A percentile compares a stretch with the other conserved stretches of the same genome.
Evolutionary conservation across 2,888 invertebrate genomes (phyloP).

Genomic region (Aspidapion aeneum): DNA sequence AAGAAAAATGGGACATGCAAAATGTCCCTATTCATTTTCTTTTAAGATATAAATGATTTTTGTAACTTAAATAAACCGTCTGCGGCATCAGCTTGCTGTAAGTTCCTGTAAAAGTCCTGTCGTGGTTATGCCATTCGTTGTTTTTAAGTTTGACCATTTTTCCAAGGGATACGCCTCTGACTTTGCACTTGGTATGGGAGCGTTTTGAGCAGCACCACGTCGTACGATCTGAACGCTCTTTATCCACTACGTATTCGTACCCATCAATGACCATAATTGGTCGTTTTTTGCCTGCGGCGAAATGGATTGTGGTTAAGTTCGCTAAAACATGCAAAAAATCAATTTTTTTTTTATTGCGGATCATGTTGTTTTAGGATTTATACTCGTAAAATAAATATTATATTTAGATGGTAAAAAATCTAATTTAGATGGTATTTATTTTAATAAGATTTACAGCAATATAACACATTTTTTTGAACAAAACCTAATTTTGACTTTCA

Average conservation of each 20-base stretch:
- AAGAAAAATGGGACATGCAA: too few species aligned
- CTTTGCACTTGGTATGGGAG: background rate
- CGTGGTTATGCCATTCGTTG: background rate
- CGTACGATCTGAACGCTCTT: background rate
- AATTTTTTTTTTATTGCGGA: too few species aligned
- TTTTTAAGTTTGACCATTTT: background rate
- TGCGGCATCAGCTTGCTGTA: background rate
- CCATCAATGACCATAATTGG: background rate
- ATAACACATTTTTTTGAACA: too few species aligned
- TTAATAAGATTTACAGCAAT: too few species aligned
- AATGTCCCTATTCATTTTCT: too few species aligned
- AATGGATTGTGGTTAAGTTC: background rate
- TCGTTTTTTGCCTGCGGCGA: background rate
- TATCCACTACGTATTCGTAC: background rate
- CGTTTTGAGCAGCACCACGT: background rate
- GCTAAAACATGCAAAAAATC: too few species aligned
- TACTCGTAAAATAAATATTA: too few species aligned
- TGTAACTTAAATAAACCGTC: constrained; percentile 15
- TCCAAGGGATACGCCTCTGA: background rate
- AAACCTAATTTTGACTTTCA: too few species aligned
- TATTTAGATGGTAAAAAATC: too few species aligned
- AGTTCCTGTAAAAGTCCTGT: background rate
- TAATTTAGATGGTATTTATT: too few species aligned
- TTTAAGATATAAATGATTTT: too few species aligned
- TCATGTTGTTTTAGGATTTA: too few species aligned